phyloP scores from a whole-genome alignment of 2,113 vertebrate species.

The Rhinogobius similis region DNA sequence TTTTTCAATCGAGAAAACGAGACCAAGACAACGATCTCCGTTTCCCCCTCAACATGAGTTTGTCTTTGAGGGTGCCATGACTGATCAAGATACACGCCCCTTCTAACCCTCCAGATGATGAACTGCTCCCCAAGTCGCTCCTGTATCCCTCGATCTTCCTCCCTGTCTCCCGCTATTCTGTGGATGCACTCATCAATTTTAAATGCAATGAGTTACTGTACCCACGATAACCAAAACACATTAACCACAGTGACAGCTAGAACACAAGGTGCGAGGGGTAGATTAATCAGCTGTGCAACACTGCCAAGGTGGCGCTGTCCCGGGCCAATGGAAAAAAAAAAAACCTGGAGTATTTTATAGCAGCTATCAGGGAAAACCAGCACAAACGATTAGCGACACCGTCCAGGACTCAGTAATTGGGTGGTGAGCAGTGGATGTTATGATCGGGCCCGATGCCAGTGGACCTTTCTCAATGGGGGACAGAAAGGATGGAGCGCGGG shows the following conservation, averaged over 20 bases:
- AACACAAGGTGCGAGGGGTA: slow-evolving; percentile 36
- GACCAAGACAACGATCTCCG: slow-evolving; percentile 30
- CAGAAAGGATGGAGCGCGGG: neutral
- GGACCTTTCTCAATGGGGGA: slow-evolving; percentile 5
- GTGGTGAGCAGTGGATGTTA: slow-evolving; percentile 40
- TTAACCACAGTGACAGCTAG: slow-evolving; percentile 56
- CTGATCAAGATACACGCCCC: slow-evolving; percentile 20
- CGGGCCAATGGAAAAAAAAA: slow-evolving; percentile 22
- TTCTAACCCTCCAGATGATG: neutral
- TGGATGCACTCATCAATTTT: slow-evolving; percentile 43
- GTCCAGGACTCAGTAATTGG: slow-evolving; percentile 31
- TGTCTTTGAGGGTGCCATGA: slow-evolving; percentile 31
- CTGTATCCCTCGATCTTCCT: slow-evolving; percentile 4
- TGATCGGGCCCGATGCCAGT: slow-evolving; percentile 3
- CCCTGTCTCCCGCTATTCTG: neutral
- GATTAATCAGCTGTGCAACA: slow-evolving; percentile 52
- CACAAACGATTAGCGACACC: slow-evolving; percentile 7
- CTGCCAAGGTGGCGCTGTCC: slow-evolving; percentile 53
- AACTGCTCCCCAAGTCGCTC: slow-evolving; percentile 6
- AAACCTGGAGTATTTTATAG: slow-evolving; percentile 29
- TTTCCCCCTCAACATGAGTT: slow-evolving; percentile 1
- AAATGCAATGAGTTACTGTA: slow-evolving; percentile 42
- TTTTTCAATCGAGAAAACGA: neutral
- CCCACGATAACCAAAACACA: slow-evolving; percentile 57
- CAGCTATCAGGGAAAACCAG: slow-evolving; percentile 13